Evolutionary conservation across 2,888 invertebrate genomes (phyloP).

Genomic region (Melieria crassipennis): DNA sequence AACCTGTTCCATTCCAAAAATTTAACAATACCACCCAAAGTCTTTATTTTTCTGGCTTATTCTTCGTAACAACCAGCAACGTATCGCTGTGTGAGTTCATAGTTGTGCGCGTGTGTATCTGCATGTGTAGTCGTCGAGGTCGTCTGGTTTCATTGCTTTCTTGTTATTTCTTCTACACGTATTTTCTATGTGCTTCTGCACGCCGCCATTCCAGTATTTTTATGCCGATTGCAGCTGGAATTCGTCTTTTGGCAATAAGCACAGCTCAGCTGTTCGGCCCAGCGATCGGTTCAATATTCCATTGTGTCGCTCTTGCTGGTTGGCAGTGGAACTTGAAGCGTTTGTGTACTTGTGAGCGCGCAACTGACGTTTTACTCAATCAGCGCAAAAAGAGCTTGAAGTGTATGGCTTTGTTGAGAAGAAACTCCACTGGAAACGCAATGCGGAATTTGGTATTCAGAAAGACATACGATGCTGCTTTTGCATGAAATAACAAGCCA

Average conservation of each 20-base stretch:
- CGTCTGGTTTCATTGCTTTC: constrained; percentile 56
- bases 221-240: constrained; percentile 19
- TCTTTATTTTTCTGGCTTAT: too few species aligned
- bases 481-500: too few species aligned
- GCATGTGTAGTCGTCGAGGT: constrained; percentile 53
- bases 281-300: background rate
- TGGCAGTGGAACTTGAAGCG: too few species aligned
- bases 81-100: background rate
- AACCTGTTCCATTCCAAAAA: background rate
- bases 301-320: too few species aligned
- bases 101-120: background rate
- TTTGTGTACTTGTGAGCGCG: too few species aligned
- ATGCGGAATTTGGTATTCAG: too few species aligned
- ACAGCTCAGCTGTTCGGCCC: constrained; percentile 8
- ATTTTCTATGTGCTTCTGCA: background rate
- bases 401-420: too few species aligned
- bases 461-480: too few species aligned
- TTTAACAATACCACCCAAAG: background rate
- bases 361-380: too few species aligned
- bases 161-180: constrained; percentile 38
- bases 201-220: constrained; percentile 29
- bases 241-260: constrained; percentile 12
- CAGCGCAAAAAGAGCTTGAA: too few species aligned
- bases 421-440: too few species aligned
- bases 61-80: too few species aligned